Evolutionary conservation across 2,888 invertebrate species (phyloP), one percentile per base, ranked within the genome.

Genomic region (Lepas anatifera): DNA sequence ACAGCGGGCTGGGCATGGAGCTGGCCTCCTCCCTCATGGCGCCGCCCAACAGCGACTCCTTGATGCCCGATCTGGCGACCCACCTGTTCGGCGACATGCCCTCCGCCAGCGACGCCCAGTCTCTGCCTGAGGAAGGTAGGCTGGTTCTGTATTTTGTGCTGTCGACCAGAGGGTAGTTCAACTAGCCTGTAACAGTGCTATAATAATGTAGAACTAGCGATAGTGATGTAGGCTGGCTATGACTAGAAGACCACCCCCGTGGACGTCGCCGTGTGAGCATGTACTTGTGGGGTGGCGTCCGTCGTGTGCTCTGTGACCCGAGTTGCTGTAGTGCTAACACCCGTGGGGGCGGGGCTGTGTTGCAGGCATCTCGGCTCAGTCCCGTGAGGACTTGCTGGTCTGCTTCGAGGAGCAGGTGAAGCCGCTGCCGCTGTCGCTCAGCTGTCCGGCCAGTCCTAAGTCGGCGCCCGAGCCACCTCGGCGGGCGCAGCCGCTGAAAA

Each of bases 81-180:
- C 58, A 58, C 32, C 35, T 58, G 35, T 35, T 48, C 16, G 58
- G 82, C 83, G 68, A 82, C 82, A 39, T 81, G 82, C 48, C 83
- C 83, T 70, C 81, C 87, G 27, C 79, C 81, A 32, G 80, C 87
- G 27, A 78, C 88, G 58, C 85, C 87, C 83, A 83, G 86, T 11
- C 86, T 86, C 0, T 85, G 87, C 11, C 86, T 86, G 75, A 88
- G 88, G 77, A 88, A 88, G 7, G 87, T 86, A 75, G 88, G 88
- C n/a, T 80, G 86, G 48, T 86, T 88, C 76, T 87, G 87, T 76
- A 78, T 88, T 70, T 85, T 86, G 73, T 83, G 87, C 69, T 88
- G 88, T 16, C 79, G 88, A 70, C 79, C 88, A 67, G 87, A 88
- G 8, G 85, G 87, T 1, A 85, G 86, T 35, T 76, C 87, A n/a